These are phyloP conservation scores for Thamnophis sirtalis DNA, from an alignment of 2,113 vertebrate genomes.

Conservation along the genomic window DNA sequence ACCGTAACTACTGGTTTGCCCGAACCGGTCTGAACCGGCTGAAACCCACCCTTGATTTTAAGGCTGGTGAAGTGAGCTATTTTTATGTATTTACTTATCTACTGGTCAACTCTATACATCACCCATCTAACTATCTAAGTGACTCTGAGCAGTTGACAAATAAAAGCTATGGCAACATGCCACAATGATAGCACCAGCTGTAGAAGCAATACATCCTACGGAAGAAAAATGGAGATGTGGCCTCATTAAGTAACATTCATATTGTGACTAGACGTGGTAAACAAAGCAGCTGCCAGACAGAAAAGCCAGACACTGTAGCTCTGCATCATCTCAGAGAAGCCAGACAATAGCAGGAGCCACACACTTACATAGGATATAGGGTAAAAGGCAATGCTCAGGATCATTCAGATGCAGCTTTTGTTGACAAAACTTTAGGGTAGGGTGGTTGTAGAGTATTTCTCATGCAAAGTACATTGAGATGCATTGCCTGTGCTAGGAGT, in stretches of 20 bases:
- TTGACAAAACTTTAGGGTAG: neutral
- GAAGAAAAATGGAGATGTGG: neutral
- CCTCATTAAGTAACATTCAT: neutral
- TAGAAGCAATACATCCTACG: neutral
- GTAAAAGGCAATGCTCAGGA: neutral
- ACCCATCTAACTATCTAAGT: neutral
- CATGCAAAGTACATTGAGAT: neutral
- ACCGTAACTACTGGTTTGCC: too few species aligned
- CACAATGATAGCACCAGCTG: neutral
- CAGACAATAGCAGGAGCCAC: neutral
- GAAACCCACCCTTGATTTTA: neutral
- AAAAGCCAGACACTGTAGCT: neutral
- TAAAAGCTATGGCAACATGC: neutral
- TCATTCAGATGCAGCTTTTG: neutral
- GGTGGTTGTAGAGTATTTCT: neutral
- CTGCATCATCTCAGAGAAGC: neutral
- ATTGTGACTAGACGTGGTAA: neutral
- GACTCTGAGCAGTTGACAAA: neutral
- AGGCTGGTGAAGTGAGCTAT: neutral
- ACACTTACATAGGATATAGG: neutral
- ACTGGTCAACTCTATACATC: neutral
- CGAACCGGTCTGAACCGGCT: too few species aligned
- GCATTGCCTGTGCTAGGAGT: neutral
- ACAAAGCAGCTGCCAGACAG: neutral
- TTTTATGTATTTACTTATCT: neutral